Evolutionary conservation across 2,797 vertebrate genomes (phyloP).

Genomic region (Danio kyathit): DNA sequence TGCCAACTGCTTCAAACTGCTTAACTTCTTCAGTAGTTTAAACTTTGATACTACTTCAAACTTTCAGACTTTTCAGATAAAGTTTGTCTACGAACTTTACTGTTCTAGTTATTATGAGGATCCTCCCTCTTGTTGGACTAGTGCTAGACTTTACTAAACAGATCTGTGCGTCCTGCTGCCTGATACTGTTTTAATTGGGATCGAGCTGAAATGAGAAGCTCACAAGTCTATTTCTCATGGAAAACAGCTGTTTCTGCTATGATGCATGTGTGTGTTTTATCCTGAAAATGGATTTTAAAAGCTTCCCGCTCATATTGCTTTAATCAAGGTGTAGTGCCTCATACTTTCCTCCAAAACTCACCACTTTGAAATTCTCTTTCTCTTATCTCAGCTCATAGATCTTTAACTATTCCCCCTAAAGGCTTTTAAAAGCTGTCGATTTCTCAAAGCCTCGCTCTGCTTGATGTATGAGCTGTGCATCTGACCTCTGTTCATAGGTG

Average conservation of each 20-base stretch:
- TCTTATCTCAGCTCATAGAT: background rate
- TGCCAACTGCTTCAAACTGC: too few relatives aligned
- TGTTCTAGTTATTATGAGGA: too few relatives aligned
- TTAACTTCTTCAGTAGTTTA: too few relatives aligned
- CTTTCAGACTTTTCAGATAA: too few relatives aligned
- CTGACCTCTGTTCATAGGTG: conserved; percentile 79
- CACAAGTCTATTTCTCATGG: conserved; percentile 62
- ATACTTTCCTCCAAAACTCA: conserved; percentile 33
- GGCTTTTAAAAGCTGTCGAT: conserved; percentile 24
- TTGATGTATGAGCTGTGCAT: conserved; percentile 43
- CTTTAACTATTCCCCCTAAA: background rate
- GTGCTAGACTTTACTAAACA: background rate
- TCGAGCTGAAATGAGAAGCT: conserved; percentile 33
- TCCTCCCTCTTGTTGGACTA: too few relatives aligned
- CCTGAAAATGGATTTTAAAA: conserved; percentile 59
- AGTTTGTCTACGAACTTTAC: too few relatives aligned
- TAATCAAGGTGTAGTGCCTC: conserved; percentile 62
- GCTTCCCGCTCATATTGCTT: conserved; percentile 57
- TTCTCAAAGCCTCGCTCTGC: background rate
- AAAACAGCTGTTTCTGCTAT: conserved; percentile 71
- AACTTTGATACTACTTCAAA: too few relatives aligned
- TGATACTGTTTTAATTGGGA: conserved; percentile 28
- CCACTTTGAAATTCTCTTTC: conserved; percentile 11
- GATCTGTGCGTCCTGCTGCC: conserved; percentile 9
- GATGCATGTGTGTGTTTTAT: conserved; percentile 17